Percentiles rank a stretch among this genome's conserved stretches.
Evolutionary conservation across 2,888 invertebrate species (phyloP).

Genomic region (Perizoma affinitatum): DNA sequence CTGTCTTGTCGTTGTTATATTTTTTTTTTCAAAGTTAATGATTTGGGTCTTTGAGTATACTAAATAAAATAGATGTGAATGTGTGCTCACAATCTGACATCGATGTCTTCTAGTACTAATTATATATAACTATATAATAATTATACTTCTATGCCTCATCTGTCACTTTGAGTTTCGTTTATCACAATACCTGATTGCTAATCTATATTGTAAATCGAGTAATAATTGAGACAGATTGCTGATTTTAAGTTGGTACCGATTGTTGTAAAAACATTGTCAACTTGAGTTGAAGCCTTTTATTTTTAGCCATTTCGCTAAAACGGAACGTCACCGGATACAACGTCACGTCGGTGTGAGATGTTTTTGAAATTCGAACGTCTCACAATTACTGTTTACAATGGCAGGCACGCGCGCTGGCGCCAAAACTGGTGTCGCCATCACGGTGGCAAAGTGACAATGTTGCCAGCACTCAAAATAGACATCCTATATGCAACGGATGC

Average conservation of each 20-base stretch:
- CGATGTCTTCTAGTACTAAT: no score
- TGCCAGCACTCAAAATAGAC: conserved; percentile 73
- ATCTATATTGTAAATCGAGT: no score
- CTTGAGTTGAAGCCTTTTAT: conserved; percentile 20
- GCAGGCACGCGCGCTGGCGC: conserved; percentile 76
- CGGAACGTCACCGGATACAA: conserved; percentile 77
- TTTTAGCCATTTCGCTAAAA: conserved; percentile 43
- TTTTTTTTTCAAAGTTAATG: conserved; percentile 25
- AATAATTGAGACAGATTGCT: no score
- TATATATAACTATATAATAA: no score
- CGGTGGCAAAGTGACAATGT: conserved; percentile 67
- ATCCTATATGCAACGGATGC: conserved; percentile 43
- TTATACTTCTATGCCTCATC: no score
- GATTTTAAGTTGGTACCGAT: no score
- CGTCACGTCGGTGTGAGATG: conserved; percentile 75
- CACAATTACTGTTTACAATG: conserved; percentile 73
- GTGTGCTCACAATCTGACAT: no score
- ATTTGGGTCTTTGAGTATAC: conserved; percentile 17
- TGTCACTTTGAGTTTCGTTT: no score
- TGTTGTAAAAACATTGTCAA: conserved; percentile 8
- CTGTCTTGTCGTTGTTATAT: conserved; percentile 12
- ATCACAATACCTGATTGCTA: no score
- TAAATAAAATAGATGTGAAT: neutral
- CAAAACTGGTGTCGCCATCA: conserved; percentile 70
- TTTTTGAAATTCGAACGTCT: conserved; percentile 80